A percentile compares a stretch with the other conserved stretches of the same genome.
These are phyloP conservation scores for Gallinago solitaria DNA, from an alignment of 2,797 vertebrate species.

Conservation along the genomic window DNA sequence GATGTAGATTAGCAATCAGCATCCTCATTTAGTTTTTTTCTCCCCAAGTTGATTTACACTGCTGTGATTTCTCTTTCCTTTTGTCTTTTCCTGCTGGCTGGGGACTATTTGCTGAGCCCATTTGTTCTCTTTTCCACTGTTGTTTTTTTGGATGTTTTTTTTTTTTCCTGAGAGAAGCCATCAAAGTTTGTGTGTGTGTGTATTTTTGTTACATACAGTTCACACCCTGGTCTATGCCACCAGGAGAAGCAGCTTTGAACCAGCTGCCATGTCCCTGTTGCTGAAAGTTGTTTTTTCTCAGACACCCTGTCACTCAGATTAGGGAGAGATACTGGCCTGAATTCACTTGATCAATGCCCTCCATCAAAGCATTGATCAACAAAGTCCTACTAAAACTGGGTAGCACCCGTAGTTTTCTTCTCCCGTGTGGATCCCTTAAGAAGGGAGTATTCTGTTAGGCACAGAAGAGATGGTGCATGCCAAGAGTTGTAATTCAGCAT, in stretches of 20 bases:
- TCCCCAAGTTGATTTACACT: not conserved
- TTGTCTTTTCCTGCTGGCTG: not conserved
- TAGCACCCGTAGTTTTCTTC: not conserved
- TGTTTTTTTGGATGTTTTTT: not conserved
- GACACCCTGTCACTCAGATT: not conserved
- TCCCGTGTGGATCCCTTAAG: not conserved
- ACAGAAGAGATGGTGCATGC: not conserved
- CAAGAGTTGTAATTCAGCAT: not conserved
- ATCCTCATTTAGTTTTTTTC: slow-evolving; percentile 11
- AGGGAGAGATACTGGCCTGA: not conserved
- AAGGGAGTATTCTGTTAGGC: not conserved
- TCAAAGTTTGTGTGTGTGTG: not conserved
- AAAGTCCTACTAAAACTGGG: not conserved
- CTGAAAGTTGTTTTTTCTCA: not conserved
- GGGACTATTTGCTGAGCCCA: not conserved
- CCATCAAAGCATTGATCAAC: not conserved
- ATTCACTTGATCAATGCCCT: not conserved
- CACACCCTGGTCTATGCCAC: not conserved
- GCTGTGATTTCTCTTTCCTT: not conserved
- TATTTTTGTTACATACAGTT: not conserved
- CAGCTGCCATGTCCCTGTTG: not conserved
- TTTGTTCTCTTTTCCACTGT: not conserved
- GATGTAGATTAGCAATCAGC: slow-evolving; percentile 37
- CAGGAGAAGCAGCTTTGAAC: not conserved
- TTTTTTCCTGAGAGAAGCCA: not conserved